A percentile compares a stretch with the other conserved stretches of the same genome.
phyloP scores from a whole-genome alignment of 2,113 vertebrate genomes.

The Cnemophilus loriae region DNA sequence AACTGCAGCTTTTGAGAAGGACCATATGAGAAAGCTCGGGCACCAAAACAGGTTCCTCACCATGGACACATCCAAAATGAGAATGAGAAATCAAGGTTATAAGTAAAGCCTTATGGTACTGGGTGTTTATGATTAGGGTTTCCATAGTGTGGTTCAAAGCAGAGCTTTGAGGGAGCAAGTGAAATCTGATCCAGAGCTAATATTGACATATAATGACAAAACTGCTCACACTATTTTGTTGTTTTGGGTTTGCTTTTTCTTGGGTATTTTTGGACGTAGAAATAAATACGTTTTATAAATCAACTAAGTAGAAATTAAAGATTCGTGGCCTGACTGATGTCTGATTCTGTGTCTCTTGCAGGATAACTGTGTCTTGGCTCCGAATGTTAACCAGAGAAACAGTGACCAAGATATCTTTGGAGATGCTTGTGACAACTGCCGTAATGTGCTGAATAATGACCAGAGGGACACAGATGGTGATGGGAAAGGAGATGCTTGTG shows the following conservation, averaged over 20 bases:
- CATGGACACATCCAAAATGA: background rate
- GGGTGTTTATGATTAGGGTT: background rate
- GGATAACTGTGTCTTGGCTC: conserved; percentile 92
- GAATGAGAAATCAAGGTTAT: background rate
- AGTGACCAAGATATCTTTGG: conserved; percentile 89
- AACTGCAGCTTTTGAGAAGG: background rate
- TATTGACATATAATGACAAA: background rate
- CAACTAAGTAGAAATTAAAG: background rate
- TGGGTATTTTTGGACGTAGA: background rate
- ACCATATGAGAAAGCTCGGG: background rate
- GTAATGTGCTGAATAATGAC: conserved; percentile 81
- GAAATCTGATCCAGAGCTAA: background rate
- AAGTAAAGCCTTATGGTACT: background rate
- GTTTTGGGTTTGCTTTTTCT: background rate
- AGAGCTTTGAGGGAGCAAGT: background rate
- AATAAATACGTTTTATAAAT: background rate
- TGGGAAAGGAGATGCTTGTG: conserved; percentile 91
- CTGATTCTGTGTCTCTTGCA: conserved; percentile 39
- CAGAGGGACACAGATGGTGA: conserved; percentile 92
- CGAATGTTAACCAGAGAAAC: conserved; percentile 91
- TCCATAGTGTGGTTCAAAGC: background rate
- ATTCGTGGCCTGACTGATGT: background rate
- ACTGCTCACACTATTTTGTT: background rate
- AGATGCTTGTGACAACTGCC: conserved; percentile 95
- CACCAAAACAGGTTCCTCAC: background rate